Conservation (phyloP, 2,113 vertebrate species). For the Micromys minutus region DNA sequence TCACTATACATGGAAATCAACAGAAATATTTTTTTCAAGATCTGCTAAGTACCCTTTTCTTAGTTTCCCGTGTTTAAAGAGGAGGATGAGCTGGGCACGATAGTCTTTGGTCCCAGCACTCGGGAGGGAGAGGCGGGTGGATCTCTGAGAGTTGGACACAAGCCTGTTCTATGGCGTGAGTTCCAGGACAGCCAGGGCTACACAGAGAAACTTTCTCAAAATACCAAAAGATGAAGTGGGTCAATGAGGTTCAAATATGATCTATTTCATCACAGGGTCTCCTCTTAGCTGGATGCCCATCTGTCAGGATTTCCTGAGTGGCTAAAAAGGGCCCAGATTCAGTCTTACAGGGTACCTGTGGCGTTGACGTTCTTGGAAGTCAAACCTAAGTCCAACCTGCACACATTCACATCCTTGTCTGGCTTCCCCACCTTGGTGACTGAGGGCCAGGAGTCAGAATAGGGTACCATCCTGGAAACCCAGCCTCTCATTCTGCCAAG, state of each 20-base stretch:
- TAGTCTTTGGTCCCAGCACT: neutral
- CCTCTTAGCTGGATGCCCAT: neutral
- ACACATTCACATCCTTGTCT: neutral
- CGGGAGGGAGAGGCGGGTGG: neutral
- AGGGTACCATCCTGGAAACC: slow-evolving; percentile 17
- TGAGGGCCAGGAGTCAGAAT: neutral
- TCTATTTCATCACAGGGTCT: slow-evolving; percentile 11
- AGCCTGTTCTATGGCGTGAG: neutral
- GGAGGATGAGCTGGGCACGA: neutral
- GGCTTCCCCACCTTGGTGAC: too few relatives aligned
- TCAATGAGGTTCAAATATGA: neutral
- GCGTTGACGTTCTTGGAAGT: neutral
- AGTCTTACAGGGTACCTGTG: neutral
- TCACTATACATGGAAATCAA: neutral
- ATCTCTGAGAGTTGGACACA: neutral
- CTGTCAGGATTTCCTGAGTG: neutral
- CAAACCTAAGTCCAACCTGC: neutral
- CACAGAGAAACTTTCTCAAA: neutral
- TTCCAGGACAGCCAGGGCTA: neutral
- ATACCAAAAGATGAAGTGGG: neutral
- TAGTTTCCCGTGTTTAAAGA: neutral
- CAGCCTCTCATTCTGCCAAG: neutral
- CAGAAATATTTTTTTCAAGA: slow-evolving; percentile 13
- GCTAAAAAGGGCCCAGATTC: neutral
- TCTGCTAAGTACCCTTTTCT: neutral